phyloP scores from a whole-genome alignment of 2,888 invertebrate genomes.

The Chrysomela aeneicollis region DNA sequence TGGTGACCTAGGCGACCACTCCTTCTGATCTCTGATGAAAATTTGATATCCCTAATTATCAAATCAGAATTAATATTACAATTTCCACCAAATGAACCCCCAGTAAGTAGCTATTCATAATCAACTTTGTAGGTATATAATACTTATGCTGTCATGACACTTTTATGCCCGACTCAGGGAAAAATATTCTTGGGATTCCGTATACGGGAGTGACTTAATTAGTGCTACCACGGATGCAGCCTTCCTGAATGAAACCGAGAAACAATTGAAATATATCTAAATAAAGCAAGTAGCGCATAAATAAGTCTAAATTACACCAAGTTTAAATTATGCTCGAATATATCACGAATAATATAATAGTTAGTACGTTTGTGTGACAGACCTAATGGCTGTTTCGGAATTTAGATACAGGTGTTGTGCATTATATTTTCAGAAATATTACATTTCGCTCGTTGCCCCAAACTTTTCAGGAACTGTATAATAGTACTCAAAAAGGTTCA shows the following conservation, averaged over 20 bases:
- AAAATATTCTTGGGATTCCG: background rate
- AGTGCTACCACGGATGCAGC: background rate
- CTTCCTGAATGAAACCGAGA: slow-evolving; percentile 22
- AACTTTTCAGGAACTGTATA: slow-evolving; percentile 27
- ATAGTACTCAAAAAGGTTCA: slow-evolving; percentile 30
- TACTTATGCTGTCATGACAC: background rate
- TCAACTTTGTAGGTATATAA: too few relatives aligned
- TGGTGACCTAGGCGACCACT: too few relatives aligned
- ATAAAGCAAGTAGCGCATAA: slow-evolving; percentile 40
- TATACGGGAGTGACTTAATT: background rate
- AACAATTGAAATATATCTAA: slow-evolving; percentile 39
- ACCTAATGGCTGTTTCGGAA: slow-evolving; percentile 45
- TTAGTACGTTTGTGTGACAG: slow-evolving; percentile 43
- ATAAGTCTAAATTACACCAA: slow-evolving; percentile 39
- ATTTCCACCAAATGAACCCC: too few relatives aligned
- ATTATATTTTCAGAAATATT: slow-evolving; percentile 42
- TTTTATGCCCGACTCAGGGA: background rate
- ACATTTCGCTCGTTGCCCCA: slow-evolving; percentile 28
- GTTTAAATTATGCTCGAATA: slow-evolving; percentile 42
- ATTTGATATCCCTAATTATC: too few relatives aligned
- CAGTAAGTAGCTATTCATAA: too few relatives aligned
- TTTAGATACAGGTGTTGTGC: slow-evolving; percentile 45
- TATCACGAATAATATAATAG: slow-evolving; percentile 45
- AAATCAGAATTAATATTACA: too few relatives aligned
- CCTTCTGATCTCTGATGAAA: too few relatives aligned